Conservation (phyloP, 2,888 invertebrate genomes). For the Nomada fucata region DNA sequence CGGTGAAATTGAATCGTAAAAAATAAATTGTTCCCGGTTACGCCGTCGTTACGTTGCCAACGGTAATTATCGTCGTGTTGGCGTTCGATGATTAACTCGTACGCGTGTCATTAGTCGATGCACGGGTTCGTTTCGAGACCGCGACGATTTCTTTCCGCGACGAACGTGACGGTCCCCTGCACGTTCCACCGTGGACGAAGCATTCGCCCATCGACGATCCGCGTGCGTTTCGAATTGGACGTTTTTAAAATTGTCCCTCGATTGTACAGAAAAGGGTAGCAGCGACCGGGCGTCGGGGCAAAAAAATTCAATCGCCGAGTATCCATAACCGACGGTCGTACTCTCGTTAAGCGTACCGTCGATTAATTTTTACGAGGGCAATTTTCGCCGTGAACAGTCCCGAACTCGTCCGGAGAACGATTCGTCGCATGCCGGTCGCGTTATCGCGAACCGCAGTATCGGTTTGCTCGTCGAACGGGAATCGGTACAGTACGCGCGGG, state of each 20-base stretch:
- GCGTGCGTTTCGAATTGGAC: not conserved
- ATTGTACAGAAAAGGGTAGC: not conserved
- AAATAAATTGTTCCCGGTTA: slow-evolving; percentile 55
- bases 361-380: slow-evolving; percentile 26
- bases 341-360: not conserved
- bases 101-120: slow-evolving; percentile 56
- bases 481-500: not conserved
- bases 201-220: not conserved
- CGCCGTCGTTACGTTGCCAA: slow-evolving; percentile 11
- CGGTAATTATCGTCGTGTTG: slow-evolving; percentile 45
- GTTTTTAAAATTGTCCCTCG: too few relatives aligned
- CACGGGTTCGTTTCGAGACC: slow-evolving; percentile 21
- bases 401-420: slow-evolving; percentile 2
- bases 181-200: not conserved
- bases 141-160: not conserved
- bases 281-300: not conserved
- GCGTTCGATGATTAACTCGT: slow-evolving; percentile 59
- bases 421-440: not conserved
- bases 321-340: not conserved
- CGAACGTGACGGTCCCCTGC: too few relatives aligned
- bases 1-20: slow-evolving; percentile 64
- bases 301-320: not conserved
- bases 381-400: slow-evolving; percentile 2
- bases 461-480: not conserved
- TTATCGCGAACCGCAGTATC: too few relatives aligned